A percentile compares a stretch with the other conserved stretches of the same genome.
Evolutionary conservation across 2,113 vertebrate species (phyloP).

Genomic region (Paramormyrops kingsleyae): DNA sequence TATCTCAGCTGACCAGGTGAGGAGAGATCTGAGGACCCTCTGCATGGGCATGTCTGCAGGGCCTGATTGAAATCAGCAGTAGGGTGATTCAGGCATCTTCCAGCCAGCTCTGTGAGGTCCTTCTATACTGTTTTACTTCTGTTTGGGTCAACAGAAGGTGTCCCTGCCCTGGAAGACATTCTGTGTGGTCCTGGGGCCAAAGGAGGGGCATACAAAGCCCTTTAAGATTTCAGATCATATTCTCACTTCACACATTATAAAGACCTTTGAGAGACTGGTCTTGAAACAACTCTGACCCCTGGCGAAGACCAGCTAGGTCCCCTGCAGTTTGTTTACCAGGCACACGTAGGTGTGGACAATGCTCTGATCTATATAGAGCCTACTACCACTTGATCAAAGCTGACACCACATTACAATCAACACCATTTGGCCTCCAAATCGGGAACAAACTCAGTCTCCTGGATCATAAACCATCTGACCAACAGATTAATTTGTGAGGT

Average conservation of each 20-base stretch:
- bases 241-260: not conserved
- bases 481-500: not conserved
- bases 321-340: not conserved
- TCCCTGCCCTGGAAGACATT: not conserved
- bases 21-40: not conserved
- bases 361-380: not conserved
- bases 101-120: not conserved
- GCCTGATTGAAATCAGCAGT: not conserved
- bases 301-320: not conserved
- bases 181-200: not conserved
- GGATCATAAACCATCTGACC: not conserved
- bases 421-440: not conserved
- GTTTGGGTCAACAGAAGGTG: not conserved
- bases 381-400: not conserved
- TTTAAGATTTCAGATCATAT: not conserved
- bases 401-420: not conserved
- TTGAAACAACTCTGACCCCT: not conserved
- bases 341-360: not conserved
- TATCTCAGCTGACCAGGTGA: not conserved
- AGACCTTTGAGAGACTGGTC: not conserved
- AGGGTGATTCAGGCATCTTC: not conserved
- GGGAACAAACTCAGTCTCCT: not conserved
- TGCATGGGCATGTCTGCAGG: not conserved
- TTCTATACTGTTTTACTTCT: not conserved
- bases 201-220: not conserved